Evolutionary conservation across 37 sponge, comb jelly and placozoan genomes (phyloP), one percentile per base, ranked within the genome.

Genomic region (Amphimedon queenslandica): DNA sequence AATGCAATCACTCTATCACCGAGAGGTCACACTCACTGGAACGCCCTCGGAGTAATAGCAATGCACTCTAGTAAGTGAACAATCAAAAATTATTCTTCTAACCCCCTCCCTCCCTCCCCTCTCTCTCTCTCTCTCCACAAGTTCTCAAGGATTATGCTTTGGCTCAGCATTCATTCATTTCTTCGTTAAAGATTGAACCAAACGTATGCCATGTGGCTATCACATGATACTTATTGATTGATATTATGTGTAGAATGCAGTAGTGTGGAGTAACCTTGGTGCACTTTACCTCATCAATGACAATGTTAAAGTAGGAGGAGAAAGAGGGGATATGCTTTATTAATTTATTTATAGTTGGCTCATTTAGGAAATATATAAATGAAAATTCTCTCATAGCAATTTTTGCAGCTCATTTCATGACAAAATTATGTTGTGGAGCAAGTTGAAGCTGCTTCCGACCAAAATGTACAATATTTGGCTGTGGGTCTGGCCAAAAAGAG

Each of bases 231-330:
- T 60, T 60, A n/a, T 69, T 5, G 37, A 30, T 18, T 77, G n/a
- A n/a, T 71, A 41, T 8, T 31, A 40, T 11, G 24, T 64, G 11
- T 51, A 93, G 94, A 82, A 89, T 74, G 79, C 72, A 29, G 24
- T 82, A 18, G 83, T 84, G 0, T 93, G 94, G 94, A 51, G 83
- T 6, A 93, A 93, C 35, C 77, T 93, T 24, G 94, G 94, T 30
- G 42, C 66, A 4, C 80, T 93, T 18, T 93, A 93, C 43, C 61
- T 93, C 30, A 74, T 70, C 51, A 40, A 74, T 10, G 79, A 57
- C 34, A 77, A 75, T 35, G 61, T 82, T 16, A 57, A 86, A 83
- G 82, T 77, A 56, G 30, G 60, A 1, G 23, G 20, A n/a, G 32
- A 16, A 21, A 6, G 25, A 2, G 29, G 32, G 8, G n/a, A 24